Percentiles rank a stretch among this genome's conserved stretches.
These are phyloP conservation scores for Actinia equina DNA, from an alignment of 64 coral and sea anemone species.

Conservation along the genomic window DNA sequence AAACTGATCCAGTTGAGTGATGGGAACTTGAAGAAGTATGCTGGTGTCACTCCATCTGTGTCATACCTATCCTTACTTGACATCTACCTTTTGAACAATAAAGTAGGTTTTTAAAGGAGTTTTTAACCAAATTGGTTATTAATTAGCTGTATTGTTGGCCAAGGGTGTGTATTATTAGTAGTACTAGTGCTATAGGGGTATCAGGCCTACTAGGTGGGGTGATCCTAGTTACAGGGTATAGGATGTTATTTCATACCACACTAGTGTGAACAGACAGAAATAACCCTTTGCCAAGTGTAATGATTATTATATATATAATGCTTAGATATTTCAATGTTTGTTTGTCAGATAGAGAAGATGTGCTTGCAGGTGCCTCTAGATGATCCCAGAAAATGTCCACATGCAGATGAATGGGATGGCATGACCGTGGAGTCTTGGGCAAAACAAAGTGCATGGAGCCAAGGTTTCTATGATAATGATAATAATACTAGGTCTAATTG, in stretches of 20 bases:
- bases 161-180: too few relatives aligned
- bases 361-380: constrained; percentile 67
- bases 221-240: too few relatives aligned
- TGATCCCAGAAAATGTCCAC: constrained; percentile 59
- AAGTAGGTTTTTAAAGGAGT: constrained; percentile 31
- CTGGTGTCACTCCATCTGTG: constrained; percentile 33
- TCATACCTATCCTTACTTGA: constrained; percentile 75
- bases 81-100: constrained; percentile 56
- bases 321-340: not conserved
- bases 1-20: constrained; percentile 72
- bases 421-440: constrained; percentile 87
- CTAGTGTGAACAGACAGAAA: too few relatives aligned
- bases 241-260: too few relatives aligned
- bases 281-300: not conserved
- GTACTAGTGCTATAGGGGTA: too few relatives aligned
- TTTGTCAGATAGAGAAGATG: constrained; percentile 60
- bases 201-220: too few relatives aligned
- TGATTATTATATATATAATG: not conserved
- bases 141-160: too few relatives aligned
- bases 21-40: constrained; percentile 66
- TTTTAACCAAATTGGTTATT: too few relatives aligned
- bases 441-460: constrained; percentile 71
- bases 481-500: too few relatives aligned
- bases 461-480: constrained; percentile 21
- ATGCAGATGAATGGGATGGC: constrained; percentile 81